Base-by-base conservation (phyloP, 2,888 invertebrate species). In the Ferdinandea cuprea region DNA sequence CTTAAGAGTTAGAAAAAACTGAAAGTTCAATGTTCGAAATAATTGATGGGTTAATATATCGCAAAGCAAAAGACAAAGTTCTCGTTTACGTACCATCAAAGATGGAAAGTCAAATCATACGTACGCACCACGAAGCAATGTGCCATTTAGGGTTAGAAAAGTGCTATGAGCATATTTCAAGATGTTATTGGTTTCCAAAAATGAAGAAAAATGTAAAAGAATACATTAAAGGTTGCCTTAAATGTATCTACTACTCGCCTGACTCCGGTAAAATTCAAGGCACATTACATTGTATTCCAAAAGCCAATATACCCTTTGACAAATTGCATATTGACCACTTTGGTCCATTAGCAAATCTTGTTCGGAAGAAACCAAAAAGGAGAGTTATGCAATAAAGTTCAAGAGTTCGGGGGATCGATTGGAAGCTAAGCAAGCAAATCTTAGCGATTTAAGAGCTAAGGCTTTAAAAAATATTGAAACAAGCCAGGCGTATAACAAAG, bases 81-180 rank as follows among this genome's bases (percentile, higher is more conserved):
- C 15, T 46, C 15, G 28, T 61, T 25, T 44, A 28, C 7, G 59
- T 44, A 8, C 19, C 44, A 30, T 46, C 83, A 44, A 19, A 19
- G 9, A 86, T 87, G 86, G 85, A 86, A 61, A n/a, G 46, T 7
- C 44, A 61, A 21, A 46, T 61, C 11, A 61, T 61, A 17, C 32
- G 44, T 2, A 61, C 61, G n/a, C 30, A 46, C 15, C 61, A 61
- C 37, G 44, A 56, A 44, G 61, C 81, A 17, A 35, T 86, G 32
- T 87, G 87, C 25, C 89, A 89, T 79, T 65, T 88, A 30, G 88
- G 88, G 2, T 15, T 84, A 6, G 86, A 87, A 17, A 88, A 88
- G 85, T 85, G 83, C 32, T 44, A 72, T 37, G 79, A 87, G 21
- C 44, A 77, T 25, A 59, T 83, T 3, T 44, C 32, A n/a, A 17